These are phyloP conservation scores for Atopsyche davidsoni DNA, from an alignment of 1,140 invertebrate genomes.

Conservation along the genomic window DNA sequence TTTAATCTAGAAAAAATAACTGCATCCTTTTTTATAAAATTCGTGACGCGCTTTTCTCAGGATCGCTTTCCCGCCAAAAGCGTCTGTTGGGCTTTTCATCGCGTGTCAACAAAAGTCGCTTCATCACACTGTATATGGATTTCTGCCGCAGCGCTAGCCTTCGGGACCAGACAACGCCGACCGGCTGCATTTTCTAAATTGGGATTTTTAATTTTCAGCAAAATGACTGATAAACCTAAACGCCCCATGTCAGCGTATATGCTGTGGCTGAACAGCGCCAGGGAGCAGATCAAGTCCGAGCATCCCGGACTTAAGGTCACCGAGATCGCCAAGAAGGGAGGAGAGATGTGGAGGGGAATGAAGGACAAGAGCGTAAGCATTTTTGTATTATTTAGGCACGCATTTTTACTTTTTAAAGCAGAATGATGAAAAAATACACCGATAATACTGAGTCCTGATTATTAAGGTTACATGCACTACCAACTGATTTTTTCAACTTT, in stretches of 20 bases:
- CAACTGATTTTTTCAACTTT: constrained; percentile 10
- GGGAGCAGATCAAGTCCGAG: constrained; percentile 74
- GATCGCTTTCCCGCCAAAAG: constrained; percentile 31
- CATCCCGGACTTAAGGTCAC: constrained; percentile 74
- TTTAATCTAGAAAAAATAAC: constrained; percentile 4
- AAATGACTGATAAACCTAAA: constrained; percentile 81
- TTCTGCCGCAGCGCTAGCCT: neutral
- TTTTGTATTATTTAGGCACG: constrained; percentile 12
- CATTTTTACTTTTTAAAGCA: neutral
- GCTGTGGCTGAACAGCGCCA: constrained; percentile 78
- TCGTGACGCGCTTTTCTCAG: constrained; percentile 1
- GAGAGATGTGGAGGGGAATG: constrained; percentile 78
- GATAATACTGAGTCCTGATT: constrained; percentile 17
- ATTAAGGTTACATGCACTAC: constrained; percentile 22
- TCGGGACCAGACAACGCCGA: neutral
- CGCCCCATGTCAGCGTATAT: constrained; percentile 80
- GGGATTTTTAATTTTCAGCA: constrained; percentile 38
- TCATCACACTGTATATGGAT: constrained; percentile 11
- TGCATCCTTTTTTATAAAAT: constrained; percentile 6
- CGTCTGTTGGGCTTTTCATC: constrained; percentile 17
- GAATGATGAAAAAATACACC: constrained; percentile 18
- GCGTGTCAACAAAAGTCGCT: constrained; percentile 19
- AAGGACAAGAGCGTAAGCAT: constrained; percentile 70
- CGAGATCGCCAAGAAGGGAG: constrained; percentile 80
- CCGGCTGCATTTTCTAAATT: constrained; percentile 6